Base-by-base conservation (phyloP, 2,888 invertebrate species). In the Hypena proboscidalis region DNA sequence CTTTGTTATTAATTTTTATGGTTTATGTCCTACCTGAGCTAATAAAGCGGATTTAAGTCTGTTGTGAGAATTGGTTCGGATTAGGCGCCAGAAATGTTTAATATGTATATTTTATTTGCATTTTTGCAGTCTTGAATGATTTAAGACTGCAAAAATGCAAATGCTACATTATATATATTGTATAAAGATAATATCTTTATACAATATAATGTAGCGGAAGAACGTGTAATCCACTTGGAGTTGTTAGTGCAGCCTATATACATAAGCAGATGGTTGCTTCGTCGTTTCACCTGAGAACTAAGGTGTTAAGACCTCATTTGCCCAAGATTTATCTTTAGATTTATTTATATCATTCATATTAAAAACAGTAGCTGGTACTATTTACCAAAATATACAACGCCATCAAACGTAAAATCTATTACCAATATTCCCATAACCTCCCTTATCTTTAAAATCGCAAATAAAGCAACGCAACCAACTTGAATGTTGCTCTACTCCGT, bases 1-100 rank as follows among this genome's bases (percentile, higher is more conserved):
- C 58, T 23, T 58, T 51, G 56, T 62, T 64, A 62, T 58, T 56
- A 56, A 66, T 66, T 62, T 62, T 66, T 43, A 39, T 66, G 63
- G 55, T 64, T 66, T 64, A 64, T 56, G 50, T 50, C 53, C 5
- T 36, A 43, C 53, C 56, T 55, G 41, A 13, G 32, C 27, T 34
- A 26, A 40, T 45, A 45, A 30, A 36, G 20, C 22, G 19, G 14
- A 21, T 9, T n/a, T 17, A 11, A 17, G 17, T 10, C 17, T 9
- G 7, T 25, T 10, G 35, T 19, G n/a, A 19, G 3, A 5, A 9
- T 4, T 8, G 14, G 8, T 15, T 8, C 8, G 11, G n/a, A 32
- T 32, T 14, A 6, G 21, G 21, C 22, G 32, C 22, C 32, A 14
- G 17, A n/a, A 25, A 26, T 20, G 10, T 8, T 22, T 14, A 14